These are phyloP conservation scores for Chorisops tibialis DNA, from an alignment of 2,888 invertebrate genomes.

Conservation along the genomic window DNA sequence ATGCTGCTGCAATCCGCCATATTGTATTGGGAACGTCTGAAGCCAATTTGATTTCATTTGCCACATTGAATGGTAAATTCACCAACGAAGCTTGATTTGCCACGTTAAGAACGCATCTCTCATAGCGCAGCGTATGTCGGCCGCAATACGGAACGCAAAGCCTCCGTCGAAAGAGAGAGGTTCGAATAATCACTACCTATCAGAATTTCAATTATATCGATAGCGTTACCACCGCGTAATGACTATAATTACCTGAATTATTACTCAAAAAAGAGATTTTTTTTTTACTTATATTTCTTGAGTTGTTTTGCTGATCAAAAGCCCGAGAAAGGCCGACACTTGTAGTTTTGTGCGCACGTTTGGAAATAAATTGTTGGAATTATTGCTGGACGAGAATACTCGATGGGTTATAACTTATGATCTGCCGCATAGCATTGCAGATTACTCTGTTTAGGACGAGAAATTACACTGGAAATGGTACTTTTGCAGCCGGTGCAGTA, in stretches of 20 bases:
- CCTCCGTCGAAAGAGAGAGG: constrained; percentile 18
- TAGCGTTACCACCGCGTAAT: constrained; percentile 54
- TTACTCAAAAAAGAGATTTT: constrained; percentile 43
- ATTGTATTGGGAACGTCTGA: background rate
- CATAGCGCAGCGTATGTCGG: background rate
- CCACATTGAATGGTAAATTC: constrained; percentile 1
- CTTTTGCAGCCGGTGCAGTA: constrained; percentile 2
- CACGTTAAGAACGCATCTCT: background rate
- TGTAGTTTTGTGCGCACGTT: constrained; percentile 40
- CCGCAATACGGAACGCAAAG: background rate
- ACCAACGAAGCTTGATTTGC: background rate
- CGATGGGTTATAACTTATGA: constrained; percentile 6
- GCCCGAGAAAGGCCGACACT: constrained; percentile 21
- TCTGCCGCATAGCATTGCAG: constrained; percentile 24
- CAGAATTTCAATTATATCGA: constrained; percentile 54
- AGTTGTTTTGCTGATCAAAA: constrained; percentile 7
- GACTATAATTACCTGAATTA: constrained; percentile 54
- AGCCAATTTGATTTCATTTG: constrained; percentile 17
- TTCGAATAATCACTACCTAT: constrained; percentile 51
- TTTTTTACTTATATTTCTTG: constrained; percentile 11
- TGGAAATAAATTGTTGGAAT: constrained; percentile 53
- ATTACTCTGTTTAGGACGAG: constrained; percentile 29
- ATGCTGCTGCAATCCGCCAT: too few relatives aligned
- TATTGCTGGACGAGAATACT: constrained; percentile 37
- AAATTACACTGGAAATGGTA: constrained; percentile 14